Percentiles rank a stretch among this genome's conserved stretches.
phyloP scores from a whole-genome alignment of 2,797 vertebrate species.

The Muscicapa comitata region DNA sequence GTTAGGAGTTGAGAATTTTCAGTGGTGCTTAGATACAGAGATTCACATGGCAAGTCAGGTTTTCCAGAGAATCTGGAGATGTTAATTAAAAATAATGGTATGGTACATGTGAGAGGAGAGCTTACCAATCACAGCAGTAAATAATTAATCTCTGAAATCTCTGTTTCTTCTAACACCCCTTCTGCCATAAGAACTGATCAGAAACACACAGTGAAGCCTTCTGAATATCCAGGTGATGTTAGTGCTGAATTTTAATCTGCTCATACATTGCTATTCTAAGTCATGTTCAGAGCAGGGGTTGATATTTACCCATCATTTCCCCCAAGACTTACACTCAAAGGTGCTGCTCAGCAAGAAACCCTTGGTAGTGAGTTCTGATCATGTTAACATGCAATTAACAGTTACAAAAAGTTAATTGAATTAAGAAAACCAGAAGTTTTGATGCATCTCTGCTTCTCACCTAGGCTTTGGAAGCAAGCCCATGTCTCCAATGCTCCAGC shows the following conservation, averaged over 20 bases:
- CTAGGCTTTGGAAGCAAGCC: not conserved
- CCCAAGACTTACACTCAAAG: not conserved
- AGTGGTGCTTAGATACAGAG: rapidly evolving
- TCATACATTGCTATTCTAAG: not conserved
- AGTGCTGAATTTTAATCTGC: not conserved
- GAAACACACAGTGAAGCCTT: not conserved
- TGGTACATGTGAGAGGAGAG: not conserved
- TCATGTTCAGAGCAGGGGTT: rapidly evolving
- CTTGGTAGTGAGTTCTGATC: rapidly evolving
- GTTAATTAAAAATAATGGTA: not conserved
- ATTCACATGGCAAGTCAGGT: not conserved
- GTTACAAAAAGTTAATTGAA: not conserved
- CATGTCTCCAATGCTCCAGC: rapidly evolving
- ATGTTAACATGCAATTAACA: not conserved
- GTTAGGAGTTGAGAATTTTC: not conserved
- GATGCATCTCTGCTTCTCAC: not conserved
- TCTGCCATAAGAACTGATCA: not conserved
- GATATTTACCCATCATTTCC: not conserved
- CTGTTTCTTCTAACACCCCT: not conserved
- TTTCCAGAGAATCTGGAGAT: not conserved
- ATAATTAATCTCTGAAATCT: not conserved
- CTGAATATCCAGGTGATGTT: not conserved
- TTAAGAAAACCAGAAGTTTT: not conserved
- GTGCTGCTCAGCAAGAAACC: not conserved
- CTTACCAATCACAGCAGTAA: not conserved